phyloP scores from a whole-genome alignment of 2,113 vertebrate genomes.

The Etia nguti region DNA sequence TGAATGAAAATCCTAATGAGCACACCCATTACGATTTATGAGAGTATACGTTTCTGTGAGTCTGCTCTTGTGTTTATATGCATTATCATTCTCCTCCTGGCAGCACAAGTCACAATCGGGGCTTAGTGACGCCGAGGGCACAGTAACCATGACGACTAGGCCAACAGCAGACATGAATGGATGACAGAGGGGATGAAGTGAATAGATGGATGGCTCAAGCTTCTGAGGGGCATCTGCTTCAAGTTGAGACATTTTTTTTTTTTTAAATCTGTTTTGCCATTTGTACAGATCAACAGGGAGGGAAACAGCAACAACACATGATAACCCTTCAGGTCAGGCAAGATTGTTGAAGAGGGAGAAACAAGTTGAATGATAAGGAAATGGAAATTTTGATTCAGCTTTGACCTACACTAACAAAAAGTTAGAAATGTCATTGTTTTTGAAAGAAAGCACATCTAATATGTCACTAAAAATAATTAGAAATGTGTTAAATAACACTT shows the following conservation, averaged over 20 bases:
- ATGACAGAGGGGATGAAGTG: constrained; percentile 31
- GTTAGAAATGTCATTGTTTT: neutral
- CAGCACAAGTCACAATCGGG: constrained; percentile 12
- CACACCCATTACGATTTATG: neutral
- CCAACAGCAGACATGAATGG: constrained; percentile 52
- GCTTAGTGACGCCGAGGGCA: constrained; percentile 38
- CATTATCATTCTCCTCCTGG: neutral
- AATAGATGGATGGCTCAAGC: constrained; percentile 12
- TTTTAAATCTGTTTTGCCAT: neutral
- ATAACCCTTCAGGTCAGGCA: neutral
- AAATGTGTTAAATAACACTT: neutral
- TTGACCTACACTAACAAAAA: neutral
- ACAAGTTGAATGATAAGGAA: neutral
- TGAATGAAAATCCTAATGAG: constrained; percentile 30
- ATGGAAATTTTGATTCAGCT: neutral
- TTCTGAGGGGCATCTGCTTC: constrained; percentile 5
- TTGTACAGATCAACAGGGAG: neutral
- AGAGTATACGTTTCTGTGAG: neutral
- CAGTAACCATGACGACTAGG: constrained; percentile 64
- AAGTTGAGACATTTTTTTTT: neutral
- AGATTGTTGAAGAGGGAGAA: neutral
- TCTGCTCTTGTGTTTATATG: neutral
- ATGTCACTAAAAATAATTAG: neutral
- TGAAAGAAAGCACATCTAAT: neutral
- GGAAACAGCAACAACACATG: neutral